phyloP scores from a whole-genome alignment of 2,888 invertebrate species.

The Melipona beecheii region DNA sequence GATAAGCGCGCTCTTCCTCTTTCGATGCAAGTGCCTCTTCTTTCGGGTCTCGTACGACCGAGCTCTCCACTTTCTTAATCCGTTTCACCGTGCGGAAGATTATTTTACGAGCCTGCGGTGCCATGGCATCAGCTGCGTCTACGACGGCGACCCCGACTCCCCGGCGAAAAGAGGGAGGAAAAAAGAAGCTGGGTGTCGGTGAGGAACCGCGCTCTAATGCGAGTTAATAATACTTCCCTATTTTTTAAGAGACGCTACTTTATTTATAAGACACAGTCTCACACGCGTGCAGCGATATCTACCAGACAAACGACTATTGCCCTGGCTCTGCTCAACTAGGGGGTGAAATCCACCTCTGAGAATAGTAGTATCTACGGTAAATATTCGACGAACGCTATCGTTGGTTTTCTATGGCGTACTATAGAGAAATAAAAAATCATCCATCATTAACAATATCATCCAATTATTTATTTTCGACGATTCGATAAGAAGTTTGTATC shows the following conservation, averaged over 20 bases:
- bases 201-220: conserved; percentile 78
- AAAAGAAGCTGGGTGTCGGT: conserved; percentile 38
- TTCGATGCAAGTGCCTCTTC: conserved; percentile 50
- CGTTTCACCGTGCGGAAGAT: conserved; percentile 72
- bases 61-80: conserved; percentile 69
- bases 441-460: no score
- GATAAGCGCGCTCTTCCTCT: conserved; percentile 32
- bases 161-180: conserved; percentile 9
- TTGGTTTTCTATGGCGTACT: no score
- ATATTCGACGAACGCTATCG: background rate
- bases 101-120: conserved; percentile 80
- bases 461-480: no score
- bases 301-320: conserved; percentile 66
- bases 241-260: conserved; percentile 78
- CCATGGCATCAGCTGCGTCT: conserved; percentile 80
- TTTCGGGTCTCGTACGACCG: conserved; percentile 34
- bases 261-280: conserved; percentile 76
- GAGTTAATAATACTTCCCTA: conserved; percentile 82
- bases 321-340: conserved; percentile 39
- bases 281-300: conserved; percentile 65
- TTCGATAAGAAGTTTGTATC: no score
- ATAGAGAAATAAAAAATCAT: no score
- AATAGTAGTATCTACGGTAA: conserved; percentile 30
- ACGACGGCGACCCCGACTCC: conserved; percentile 49
- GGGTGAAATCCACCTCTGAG: conserved; percentile 43